Evolutionary conservation across 2,888 invertebrate genomes (phyloP).

Genomic region (Heliconius cydno): DNA sequence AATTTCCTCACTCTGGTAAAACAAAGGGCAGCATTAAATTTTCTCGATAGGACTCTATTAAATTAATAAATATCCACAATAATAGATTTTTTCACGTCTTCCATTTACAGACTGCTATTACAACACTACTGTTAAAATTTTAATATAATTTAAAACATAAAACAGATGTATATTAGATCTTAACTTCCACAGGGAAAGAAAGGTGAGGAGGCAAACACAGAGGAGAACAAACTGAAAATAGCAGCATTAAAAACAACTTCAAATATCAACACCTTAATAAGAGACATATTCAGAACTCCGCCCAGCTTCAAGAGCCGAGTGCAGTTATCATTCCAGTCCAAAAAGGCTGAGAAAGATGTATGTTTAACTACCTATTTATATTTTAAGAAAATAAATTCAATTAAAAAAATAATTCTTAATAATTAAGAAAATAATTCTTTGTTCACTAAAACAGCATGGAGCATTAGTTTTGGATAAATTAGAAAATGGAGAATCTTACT

Average conservation of each 20-base stretch:
- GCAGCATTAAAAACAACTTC: constrained; percentile 94
- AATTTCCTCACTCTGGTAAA: not conserved
- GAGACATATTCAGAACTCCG: constrained; percentile 96
- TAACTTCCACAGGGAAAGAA: constrained; percentile 84
- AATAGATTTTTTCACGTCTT: too few relatives aligned
- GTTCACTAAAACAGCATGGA: too few relatives aligned
- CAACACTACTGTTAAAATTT: too few relatives aligned
- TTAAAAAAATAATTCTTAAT: too few relatives aligned
- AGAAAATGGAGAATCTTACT: too few relatives aligned
- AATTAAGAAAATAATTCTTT: too few relatives aligned
- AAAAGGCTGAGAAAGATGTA: constrained; percentile 74
- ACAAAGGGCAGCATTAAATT: not conserved
- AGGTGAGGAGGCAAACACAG: constrained; percentile 88
- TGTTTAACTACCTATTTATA: constrained; percentile 11
- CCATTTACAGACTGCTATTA: too few relatives aligned
- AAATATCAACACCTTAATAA: constrained; percentile 95
- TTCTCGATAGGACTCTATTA: too few relatives aligned
- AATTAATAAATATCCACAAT: too few relatives aligned
- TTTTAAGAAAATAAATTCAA: too few relatives aligned
- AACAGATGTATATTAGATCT: not conserved
- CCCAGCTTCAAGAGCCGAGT: constrained; percentile 95
- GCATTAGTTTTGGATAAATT: too few relatives aligned
- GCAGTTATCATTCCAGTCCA: constrained; percentile 86
- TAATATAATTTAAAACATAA: not conserved
- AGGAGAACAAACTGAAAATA: constrained; percentile 90